Evolutionary conservation across 35 echinoderm and acorn worm genomes (phyloP).

Genomic region (Ophioderma brevispina): DNA sequence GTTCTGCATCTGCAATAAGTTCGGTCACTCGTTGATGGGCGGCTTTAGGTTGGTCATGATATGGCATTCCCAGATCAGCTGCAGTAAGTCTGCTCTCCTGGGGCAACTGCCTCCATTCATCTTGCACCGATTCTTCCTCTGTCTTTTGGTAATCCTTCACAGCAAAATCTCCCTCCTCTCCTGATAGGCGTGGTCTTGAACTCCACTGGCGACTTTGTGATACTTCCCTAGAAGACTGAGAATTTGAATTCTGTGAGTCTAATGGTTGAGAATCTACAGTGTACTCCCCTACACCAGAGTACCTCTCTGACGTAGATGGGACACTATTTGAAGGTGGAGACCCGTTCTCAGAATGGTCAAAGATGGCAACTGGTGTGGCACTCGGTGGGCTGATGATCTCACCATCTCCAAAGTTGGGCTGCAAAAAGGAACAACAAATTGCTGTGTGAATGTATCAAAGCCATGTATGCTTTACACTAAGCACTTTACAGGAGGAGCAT

Average conservation of each 20-base stretch:
- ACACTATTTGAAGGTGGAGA: background rate
- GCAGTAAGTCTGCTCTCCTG: too few species aligned
- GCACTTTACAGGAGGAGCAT: too few species aligned
- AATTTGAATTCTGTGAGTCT: background rate
- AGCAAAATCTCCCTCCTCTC: background rate
- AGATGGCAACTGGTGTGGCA: background rate
- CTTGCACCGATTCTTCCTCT: background rate
- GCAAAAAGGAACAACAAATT: background rate
- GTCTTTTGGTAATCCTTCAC: background rate
- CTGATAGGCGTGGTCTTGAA: background rate
- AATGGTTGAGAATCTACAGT: background rate
- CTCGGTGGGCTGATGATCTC: conserved; percentile 4
- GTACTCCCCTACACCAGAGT: background rate
- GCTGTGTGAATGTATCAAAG: background rate
- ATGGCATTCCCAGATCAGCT: background rate
- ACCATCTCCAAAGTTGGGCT: conserved; percentile 31
- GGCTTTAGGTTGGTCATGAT: background rate
- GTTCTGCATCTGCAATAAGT: background rate
- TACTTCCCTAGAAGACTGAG: too few species aligned
- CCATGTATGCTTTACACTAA: too few species aligned
- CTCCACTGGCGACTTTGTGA: background rate
- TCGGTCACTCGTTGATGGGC: background rate
- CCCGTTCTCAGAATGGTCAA: background rate
- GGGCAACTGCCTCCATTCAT: background rate
- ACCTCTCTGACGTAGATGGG: background rate